Conservation (phyloP, 2,113 vertebrate genomes). For the Ciconia stormi region DNA sequence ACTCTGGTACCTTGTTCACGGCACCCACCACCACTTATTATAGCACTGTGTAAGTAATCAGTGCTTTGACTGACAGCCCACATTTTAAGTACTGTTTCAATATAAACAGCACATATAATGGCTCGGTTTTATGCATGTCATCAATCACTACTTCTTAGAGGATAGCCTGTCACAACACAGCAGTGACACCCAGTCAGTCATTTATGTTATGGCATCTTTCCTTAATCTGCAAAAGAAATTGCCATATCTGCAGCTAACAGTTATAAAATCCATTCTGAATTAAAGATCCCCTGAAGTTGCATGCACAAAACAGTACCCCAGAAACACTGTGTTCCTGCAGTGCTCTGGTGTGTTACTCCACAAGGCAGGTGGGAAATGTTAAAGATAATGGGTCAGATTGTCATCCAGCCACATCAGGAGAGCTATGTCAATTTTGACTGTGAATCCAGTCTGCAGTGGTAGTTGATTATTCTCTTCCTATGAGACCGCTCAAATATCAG, state of each 20-base stretch:
- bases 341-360: not conserved
- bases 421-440: not conserved
- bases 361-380: not conserved
- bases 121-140: constrained; percentile 7
- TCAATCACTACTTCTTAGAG: constrained; percentile 33
- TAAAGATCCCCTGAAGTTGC: not conserved
- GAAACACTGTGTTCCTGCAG: not conserved
- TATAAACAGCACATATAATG: constrained; percentile 38
- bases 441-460: not conserved
- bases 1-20: not conserved
- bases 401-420: not conserved
- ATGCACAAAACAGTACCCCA: not conserved
- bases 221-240: constrained; percentile 23
- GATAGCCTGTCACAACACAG: constrained; percentile 60
- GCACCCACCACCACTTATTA: not conserved
- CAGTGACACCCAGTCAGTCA: constrained; percentile 23
- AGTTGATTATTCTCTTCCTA: not conserved
- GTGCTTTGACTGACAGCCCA: constrained; percentile 50
- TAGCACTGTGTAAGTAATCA: not conserved
- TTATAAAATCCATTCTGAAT: not conserved
- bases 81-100: constrained; percentile 19
- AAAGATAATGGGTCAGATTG: not conserved
- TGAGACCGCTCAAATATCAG: not conserved
- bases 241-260: not conserved
- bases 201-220: not conserved